Evolutionary conservation across 2,888 invertebrate species (phyloP), one percentile per base, ranked within the genome.

Genomic region (Ashinkailepas kermadecensis): DNA sequence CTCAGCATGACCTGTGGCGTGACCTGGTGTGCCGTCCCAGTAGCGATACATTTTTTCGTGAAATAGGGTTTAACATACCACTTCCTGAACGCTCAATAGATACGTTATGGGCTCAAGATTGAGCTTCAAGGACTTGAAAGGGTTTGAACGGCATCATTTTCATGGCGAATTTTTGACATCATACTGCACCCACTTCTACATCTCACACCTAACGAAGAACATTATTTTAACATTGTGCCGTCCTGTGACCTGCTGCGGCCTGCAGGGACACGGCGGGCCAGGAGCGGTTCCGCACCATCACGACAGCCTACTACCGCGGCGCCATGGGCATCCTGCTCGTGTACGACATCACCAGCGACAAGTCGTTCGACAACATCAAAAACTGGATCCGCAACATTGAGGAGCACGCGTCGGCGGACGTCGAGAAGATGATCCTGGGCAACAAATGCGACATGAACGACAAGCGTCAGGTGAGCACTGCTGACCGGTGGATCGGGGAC

Each of bases 261-360:
- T 86, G 39, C 86, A 97, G 97, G 98, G 99, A 99, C 88, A 99
- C 99, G 82, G 99, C 99, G 74, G 99, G 99, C 0, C 99, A 99
- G 89, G 99, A 99, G 88, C 91, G 99, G 87, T 99, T 99, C 90
- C 92, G 98, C 86, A 99, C 99, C 84, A 99, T 99, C 86, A 99
- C 99, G 82, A 99, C 99, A 83, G 98, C 99, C n/a, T 99, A 99
- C 88, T 99, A 99, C 89, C 92, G 99, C 85, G 99, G 99, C 81
- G 99, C 99, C 78, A 99, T 99, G 98, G 99, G 99, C 83, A 99
- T 99, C 85, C 97, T 99, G 96, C 91, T 99, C 85, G 98, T 98
- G 67, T 99, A 99, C 89, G 99, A 99, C 89, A 98, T 99, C 85
- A 99, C 99, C 86, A 98, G 97, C 89, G 98, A 97, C 87, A 98